Evolutionary conservation across 2,888 invertebrate genomes (phyloP), one percentile per base, ranked within the genome.

Genomic region (Lordiphosa andalusiaca): DNA sequence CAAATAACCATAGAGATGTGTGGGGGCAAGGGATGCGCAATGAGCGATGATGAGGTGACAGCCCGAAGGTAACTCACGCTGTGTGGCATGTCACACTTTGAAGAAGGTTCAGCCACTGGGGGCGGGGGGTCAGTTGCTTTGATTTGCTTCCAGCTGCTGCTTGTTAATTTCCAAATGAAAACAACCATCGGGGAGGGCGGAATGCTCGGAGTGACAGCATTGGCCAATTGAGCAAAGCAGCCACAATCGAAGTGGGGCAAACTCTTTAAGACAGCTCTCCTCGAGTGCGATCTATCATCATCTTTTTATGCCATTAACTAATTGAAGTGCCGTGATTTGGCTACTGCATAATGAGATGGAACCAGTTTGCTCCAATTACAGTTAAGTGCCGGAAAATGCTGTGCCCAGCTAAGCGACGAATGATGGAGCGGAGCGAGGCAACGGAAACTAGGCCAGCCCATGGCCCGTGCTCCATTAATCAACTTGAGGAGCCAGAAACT

Each of bases 301-400:
- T 59, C 74, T 66, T 75, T 68, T 59, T 59, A 66, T 67, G 67
- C 80, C 62, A 70, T 80, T 81, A 69, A 68, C 83, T 84, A 85
- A 85, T 85, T 84, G 81, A 71, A 73, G 72, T 71, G 67, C 66
- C 73, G 75, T 81, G 83, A 84, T 84, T 81, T 47, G 72, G 73
- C 64, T 63, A 58, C 58, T 36, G 25, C 71, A 78, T 84, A 82
- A 84, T 78, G 73, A 70, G 82, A 76, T 83, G 71, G 66, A 71
- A 68, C 69, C 70, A 59, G 70, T 73, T 71, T 75, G 71, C 81
- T 68, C 70, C 81, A 81, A 84, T 84, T 84, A 81, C 73, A 42
- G 42, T 54, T 65, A 84, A 84, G 82, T 85, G 83, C 78, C 84
- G 78, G 82, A 78, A 84, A 83, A 77, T 56, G 67, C 71, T 78